These are phyloP conservation scores for Chromoteleia sp. DNA, from an alignment of 2,888 invertebrate species.

Conservation along the genomic window DNA sequence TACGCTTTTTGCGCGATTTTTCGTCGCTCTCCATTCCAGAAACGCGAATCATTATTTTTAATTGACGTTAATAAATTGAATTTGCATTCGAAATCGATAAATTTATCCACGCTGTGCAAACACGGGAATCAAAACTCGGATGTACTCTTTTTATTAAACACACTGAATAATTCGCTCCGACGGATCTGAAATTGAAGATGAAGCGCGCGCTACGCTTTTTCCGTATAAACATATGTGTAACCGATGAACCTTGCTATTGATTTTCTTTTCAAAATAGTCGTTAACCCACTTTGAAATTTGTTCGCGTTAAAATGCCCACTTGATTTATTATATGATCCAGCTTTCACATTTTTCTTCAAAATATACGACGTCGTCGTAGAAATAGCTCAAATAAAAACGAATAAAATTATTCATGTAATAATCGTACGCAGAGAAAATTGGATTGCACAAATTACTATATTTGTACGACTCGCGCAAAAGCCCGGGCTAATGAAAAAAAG, in stretches of 20 bases:
- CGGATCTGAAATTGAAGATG: slow-evolving; percentile 51
- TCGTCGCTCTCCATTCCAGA: background rate
- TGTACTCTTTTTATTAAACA: background rate
- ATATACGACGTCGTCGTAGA: slow-evolving; percentile 36
- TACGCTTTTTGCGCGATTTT: slow-evolving; percentile 8
- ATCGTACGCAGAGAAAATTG: slow-evolving; percentile 50
- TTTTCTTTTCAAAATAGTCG: slow-evolving; percentile 67
- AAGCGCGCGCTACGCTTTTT: slow-evolving; percentile 10
- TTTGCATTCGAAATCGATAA: background rate
- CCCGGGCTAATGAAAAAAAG: slow-evolving; percentile 34
- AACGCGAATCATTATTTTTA: no score
- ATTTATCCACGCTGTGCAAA: background rate
- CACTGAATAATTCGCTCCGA: slow-evolving; percentile 20
- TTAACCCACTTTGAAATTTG: slow-evolving; percentile 67
- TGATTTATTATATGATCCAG: slow-evolving; percentile 60
- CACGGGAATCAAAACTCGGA: background rate
- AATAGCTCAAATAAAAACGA: slow-evolving; percentile 57
- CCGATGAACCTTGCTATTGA: slow-evolving; percentile 60
- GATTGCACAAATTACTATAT: slow-evolving; percentile 57
- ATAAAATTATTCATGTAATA: slow-evolving; percentile 61
- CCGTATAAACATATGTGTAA: slow-evolving; percentile 56
- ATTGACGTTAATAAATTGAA: no score
- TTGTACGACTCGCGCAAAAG: slow-evolving; percentile 35
- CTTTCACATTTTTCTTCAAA: slow-evolving; percentile 57
- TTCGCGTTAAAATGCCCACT: slow-evolving; percentile 64